A percentile compares a stretch with the other conserved stretches of the same genome.
phyloP scores from a whole-genome alignment of 2,888 invertebrate genomes.

The Lypha dubia region DNA sequence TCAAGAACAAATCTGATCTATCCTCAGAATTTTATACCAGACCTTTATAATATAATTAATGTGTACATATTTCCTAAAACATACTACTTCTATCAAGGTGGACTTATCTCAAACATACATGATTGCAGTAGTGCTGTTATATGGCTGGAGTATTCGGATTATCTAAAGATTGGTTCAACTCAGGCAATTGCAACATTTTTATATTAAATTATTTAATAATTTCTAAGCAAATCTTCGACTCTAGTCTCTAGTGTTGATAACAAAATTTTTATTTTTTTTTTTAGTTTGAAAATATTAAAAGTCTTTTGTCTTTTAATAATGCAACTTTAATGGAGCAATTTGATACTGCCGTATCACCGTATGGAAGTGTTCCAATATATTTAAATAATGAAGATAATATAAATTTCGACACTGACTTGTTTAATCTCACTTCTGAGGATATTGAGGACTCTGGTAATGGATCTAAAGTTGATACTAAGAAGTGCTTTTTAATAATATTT shows the following conservation, averaged over 20 bases:
- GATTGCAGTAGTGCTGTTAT: background rate
- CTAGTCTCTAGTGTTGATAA: too few relatives aligned
- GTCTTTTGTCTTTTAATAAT: constrained; percentile 7
- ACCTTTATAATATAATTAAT: background rate
- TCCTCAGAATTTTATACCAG: background rate
- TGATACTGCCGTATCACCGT: background rate
- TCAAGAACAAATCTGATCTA: background rate
- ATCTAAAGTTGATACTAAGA: background rate
- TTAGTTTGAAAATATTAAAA: constrained; percentile 1
- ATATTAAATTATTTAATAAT: too few relatives aligned
- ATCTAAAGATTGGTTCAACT: background rate
- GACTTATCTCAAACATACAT: background rate
- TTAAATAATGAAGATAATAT: background rate
- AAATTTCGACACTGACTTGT: background rate
- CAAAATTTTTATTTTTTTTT: background rate
- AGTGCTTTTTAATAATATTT: background rate
- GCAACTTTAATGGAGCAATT: background rate
- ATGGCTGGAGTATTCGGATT: background rate
- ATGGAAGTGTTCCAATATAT: background rate
- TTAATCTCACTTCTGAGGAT: background rate
- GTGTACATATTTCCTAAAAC: background rate
- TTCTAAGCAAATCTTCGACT: too few relatives aligned
- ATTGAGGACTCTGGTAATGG: background rate
- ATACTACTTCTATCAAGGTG: background rate
- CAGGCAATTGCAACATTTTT: background rate